Conservation (phyloP, 1,140 invertebrate species). For the Adoxophyes honmai region DNA sequence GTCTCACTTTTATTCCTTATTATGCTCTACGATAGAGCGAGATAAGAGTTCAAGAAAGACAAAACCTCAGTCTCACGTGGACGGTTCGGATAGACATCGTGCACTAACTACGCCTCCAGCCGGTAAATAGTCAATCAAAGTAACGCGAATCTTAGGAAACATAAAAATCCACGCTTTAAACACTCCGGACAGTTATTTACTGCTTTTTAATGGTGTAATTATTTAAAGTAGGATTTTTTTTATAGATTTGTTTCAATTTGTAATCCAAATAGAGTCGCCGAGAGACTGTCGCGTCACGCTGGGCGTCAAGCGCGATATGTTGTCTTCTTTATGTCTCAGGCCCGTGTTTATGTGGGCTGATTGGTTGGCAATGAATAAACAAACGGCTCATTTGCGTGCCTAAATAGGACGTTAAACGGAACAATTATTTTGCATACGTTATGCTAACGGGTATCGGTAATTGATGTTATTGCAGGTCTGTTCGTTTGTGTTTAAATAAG, state of each 20-base stretch:
- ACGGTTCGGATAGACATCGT: neutral
- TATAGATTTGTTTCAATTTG: constrained; percentile 33
- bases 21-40: too few species aligned
- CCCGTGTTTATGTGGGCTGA: constrained; percentile 28
- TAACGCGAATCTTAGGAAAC: constrained; percentile 28
- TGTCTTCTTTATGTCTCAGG: constrained; percentile 26
- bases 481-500: too few species aligned
- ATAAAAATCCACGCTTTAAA: constrained; percentile 26
- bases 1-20: too few species aligned
- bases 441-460: neutral
- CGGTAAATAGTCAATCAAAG: constrained; percentile 29
- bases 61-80: too few species aligned
- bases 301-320: constrained; percentile 22
- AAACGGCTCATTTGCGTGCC: constrained; percentile 22
- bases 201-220: constrained; percentile 38
- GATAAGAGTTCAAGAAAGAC: too few species aligned
- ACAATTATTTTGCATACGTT: constrained; percentile 29
- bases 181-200: constrained; percentile 25
- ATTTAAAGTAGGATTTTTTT: constrained; percentile 34
- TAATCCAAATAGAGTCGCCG: constrained; percentile 19
- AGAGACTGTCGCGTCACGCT: constrained; percentile 21
- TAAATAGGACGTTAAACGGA: constrained; percentile 1
- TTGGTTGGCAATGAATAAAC: constrained; percentile 27
- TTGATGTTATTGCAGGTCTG: too few species aligned
- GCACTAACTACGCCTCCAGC: constrained; percentile 3